Evolutionary conservation across 2,113 vertebrate species (phyloP).

Genomic region (Cebidichthys violaceus): DNA sequence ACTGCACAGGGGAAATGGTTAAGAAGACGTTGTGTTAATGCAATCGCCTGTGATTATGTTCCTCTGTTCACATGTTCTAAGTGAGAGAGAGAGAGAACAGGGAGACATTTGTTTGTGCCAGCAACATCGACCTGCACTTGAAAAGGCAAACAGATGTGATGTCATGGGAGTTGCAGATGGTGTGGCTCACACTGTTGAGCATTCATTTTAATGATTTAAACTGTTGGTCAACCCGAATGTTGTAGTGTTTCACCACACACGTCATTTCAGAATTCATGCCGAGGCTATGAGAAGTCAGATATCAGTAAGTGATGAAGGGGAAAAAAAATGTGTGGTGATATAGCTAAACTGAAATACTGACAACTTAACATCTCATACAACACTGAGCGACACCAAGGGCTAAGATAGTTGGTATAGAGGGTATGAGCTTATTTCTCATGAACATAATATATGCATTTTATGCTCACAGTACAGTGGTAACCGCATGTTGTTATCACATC

Average conservation of each 20-base stretch:
- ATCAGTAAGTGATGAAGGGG: neutral
- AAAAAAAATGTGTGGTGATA: neutral
- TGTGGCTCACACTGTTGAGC: neutral
- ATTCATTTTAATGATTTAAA: neutral
- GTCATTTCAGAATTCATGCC: neutral
- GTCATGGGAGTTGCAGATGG: conserved; percentile 2
- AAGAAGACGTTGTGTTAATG: neutral
- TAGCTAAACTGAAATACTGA: neutral
- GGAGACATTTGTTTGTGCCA: neutral
- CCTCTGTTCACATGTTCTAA: neutral
- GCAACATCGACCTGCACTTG: neutral
- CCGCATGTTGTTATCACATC: too few relatives aligned
- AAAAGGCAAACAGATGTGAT: conserved; percentile 24
- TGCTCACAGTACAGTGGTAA: too few relatives aligned
- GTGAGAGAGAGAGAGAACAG: neutral
- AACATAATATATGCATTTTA: neutral
- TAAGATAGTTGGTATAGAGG: neutral
- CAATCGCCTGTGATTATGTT: neutral
- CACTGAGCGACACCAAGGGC: too few relatives aligned
- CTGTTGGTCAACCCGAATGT: neutral
- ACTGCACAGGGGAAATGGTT: neutral
- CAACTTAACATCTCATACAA: neutral
- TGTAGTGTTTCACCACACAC: neutral
- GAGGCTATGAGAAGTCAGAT: neutral
- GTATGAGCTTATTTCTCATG: neutral